These are phyloP conservation scores for Timandra comae DNA, from an alignment of 2,888 invertebrate species.

Conservation along the genomic window DNA sequence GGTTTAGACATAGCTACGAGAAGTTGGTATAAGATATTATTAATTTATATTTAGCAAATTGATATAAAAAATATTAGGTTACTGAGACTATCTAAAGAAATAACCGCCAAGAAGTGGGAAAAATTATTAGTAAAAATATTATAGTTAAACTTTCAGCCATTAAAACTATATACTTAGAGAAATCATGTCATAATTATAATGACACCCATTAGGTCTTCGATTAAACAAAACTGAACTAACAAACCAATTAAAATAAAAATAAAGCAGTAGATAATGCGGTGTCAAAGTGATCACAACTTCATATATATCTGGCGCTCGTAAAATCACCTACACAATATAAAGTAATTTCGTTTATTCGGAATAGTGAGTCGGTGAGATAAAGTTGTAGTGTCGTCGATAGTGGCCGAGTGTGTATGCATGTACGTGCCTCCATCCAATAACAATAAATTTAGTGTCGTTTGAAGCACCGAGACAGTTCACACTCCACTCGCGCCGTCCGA, in stretches of 20 bases:
- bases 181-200: too few species aligned
- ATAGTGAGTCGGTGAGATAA: constrained; percentile 58
- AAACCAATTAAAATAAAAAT: constrained; percentile 22
- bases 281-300: constrained; percentile 41
- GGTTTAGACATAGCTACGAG: too few species aligned
- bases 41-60: too few species aligned
- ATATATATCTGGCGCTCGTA: constrained; percentile 34
- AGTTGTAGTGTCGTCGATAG: constrained; percentile 68
- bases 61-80: too few species aligned
- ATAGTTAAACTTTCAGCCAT: too few species aligned
- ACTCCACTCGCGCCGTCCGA: constrained; percentile 6
- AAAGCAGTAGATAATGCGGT: constrained; percentile 25
- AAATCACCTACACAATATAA: constrained; percentile 41
- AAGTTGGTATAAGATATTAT: too few species aligned
- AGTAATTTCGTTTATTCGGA: constrained; percentile 45
- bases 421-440: constrained; percentile 71
- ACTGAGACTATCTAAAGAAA: too few species aligned
- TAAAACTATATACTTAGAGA: too few species aligned
- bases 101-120: too few species aligned
- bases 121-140: too few species aligned
- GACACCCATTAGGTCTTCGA: background rate
- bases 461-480: constrained; percentile 52
- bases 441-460: constrained; percentile 74
- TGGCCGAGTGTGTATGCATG: constrained; percentile 74
- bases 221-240: constrained; percentile 1